Evolutionary conservation across 1,140 invertebrate genomes (phyloP), one percentile per base, ranked within the genome.

Genomic region (Bombus ignitus): DNA sequence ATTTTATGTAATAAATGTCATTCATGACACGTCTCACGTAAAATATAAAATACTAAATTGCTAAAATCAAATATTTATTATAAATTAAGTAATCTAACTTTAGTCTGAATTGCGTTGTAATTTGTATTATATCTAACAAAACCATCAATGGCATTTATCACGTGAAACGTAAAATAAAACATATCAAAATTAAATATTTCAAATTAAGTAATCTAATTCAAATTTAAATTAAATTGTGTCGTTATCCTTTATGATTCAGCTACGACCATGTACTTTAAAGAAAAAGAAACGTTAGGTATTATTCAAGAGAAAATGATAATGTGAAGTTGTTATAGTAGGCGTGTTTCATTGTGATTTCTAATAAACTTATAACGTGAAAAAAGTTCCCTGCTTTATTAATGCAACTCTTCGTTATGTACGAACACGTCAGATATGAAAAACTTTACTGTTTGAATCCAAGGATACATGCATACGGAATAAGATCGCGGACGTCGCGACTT

Each of bases 381-480:
- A 79, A n/a, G 32, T 79, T 79, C n/a, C 57, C 25, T 12, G 28
- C 22, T 2, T 66, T 42, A 62, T 59, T 35, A 57, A 59, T 76
- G 70, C 47, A 25, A 66, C 53, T 80, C 10, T 18, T 68, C 22
- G 59, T 32, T 35, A 39, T 22, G 68, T 32, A 62, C 42, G 71
- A 66, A 91, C 90, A 89, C 89, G 90, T 91, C 85, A 91, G 78
- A 53, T 53, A 35, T 73, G 59, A 18, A 28, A 85, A 91, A 91
- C 53, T 91, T 91, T 73, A 5, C 44, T 47, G 18, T 28, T 81
- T 9, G 72, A 87, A 85, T 86, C 84, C 84, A 90, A 90, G 89
- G 89, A 87, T 90, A 87, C 73, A 37, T 89, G 81, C 86, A 91
- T 91, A 81, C 9, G 12, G 42, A 85, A 91, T 72, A 47, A 85